Conservation (phyloP, 2,113 vertebrate genomes). For the Meles meles region DNA sequence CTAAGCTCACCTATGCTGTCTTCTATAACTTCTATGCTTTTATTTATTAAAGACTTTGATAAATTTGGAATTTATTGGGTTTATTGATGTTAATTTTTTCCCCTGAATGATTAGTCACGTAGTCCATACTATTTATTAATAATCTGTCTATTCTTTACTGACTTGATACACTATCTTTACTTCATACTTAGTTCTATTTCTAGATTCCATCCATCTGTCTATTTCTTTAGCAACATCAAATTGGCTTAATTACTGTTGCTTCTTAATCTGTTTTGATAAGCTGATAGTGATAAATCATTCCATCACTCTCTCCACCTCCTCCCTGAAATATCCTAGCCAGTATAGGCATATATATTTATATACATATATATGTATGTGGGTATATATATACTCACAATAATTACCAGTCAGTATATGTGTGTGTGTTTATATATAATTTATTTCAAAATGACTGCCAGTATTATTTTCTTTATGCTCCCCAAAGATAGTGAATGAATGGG, state of each 20-base stretch:
- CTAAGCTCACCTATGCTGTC: not conserved
- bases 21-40: not conserved
- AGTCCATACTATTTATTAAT: not conserved
- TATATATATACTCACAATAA: not conserved
- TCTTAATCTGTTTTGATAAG: slow-evolving; percentile 55
- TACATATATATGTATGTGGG: not conserved
- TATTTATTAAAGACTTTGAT: not conserved
- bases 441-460: slow-evolving; percentile 36
- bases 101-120: not conserved
- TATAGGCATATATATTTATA: not conserved
- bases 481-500: slow-evolving; percentile 3
- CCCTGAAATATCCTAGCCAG: not conserved
- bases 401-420: not conserved
- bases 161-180: not conserved
- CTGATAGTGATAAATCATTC: slow-evolving; percentile 22
- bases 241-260: slow-evolving; percentile 47
- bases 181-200: not conserved
- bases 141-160: not conserved
- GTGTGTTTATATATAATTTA: not conserved
- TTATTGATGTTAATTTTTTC: not conserved
- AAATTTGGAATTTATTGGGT: not conserved
- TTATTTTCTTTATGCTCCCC: not conserved
- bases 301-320: not conserved
- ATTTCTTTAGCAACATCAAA: slow-evolving; percentile 35
- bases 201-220: not conserved